Evolutionary conservation across 2,888 invertebrate species (phyloP), one percentile per base, ranked within the genome.

Genomic region (Melolontha melolontha): DNA sequence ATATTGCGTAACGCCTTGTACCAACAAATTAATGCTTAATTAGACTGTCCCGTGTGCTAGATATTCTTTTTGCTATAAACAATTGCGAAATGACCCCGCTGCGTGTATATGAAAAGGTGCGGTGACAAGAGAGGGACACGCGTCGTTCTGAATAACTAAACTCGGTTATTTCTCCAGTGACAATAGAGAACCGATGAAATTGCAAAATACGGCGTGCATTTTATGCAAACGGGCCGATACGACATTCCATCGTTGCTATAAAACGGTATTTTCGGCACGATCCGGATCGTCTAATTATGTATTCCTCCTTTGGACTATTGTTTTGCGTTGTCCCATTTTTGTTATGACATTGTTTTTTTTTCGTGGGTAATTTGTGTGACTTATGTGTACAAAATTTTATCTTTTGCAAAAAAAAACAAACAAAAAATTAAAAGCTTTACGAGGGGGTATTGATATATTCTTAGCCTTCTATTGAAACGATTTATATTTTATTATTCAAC

Each of bases 191-290:
- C 59, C 47, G 59, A 55, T 55, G 55, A 41, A 55, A 62, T 62
- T 59, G 59, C 44, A 59, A 59, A 29, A 59, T 47, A 59, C 27
- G 29, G 27, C 29, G 49, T 34, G 44, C 44, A 47, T 44, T 59
- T 11, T 49, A 34, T 34, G 34, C 34, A 34, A 34, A 34, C 34
- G 34, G n/a, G 55, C 47, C 47, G 16, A 14, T 34, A 34, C 34
- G 40, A 34, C 59, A 62, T 62, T 62, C 41, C 57, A 14, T 49
- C 34, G 29, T 47, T 47, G 29, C 39, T 16, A 16, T 34, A 62
- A 62, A 62, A 62, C 59, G 59, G 59, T 62, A 62, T 62, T 62
- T 34, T 49, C 27, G 47, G 39, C 59, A 62, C 34, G 55, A 47
- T 47, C 34, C 17, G 29, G 47, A 34, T 6, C 8, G 11, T 62